Base-by-base conservation (phyloP, 2,888 invertebrate genomes). In the Empis livida region DNA sequence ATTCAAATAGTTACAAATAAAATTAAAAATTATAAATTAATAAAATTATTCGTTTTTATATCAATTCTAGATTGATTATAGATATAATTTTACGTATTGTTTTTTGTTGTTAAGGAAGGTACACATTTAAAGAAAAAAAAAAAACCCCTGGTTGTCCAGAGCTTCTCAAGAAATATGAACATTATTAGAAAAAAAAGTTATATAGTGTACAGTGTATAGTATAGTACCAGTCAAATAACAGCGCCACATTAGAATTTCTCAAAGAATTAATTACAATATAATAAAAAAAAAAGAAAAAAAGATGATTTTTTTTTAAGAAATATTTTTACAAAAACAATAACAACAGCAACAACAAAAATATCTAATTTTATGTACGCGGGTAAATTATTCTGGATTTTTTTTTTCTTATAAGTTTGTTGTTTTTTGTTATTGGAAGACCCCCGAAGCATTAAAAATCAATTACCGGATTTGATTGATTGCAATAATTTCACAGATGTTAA, bases 391-490 rank as follows among this genome's bases (percentile, higher is more conserved):
- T 8, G 14, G 13, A n/a, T 13, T 35, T 35, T n/a, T n/a, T n/a
- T n/a, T n/a, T n/a, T n/a, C n/a, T 35, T 35, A 35, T 35, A 35
- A 35, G n/a, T n/a, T 35, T 35, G 13, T n/a, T 35, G n/a, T 35
- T 6, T 4, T 4, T 35, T 6, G 5, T 4, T n/a, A 13, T 35
- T 39, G n/a, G 41, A 41, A 41, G 41, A 41, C 44, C 49, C 52
- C 51, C 40, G 39, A 47, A 54, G 50, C 55, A 50, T 53, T 54
- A 53, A 51, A 50, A 50, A 54, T 52, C 54, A 54, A 55, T 55
- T 54, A 55, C 51, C 49, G 49, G 46, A 48, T 53, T 55, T 55
- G 55, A 55, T 55, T 54, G 55, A 55, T 55, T 54, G 53, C 51
- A 55, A 50, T 54, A 50, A 53, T 52, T 53, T 52, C 48, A 49